Base-by-base conservation (phyloP, 2,113 vertebrate species). In the Cyanoramphus novaezelandiae region DNA sequence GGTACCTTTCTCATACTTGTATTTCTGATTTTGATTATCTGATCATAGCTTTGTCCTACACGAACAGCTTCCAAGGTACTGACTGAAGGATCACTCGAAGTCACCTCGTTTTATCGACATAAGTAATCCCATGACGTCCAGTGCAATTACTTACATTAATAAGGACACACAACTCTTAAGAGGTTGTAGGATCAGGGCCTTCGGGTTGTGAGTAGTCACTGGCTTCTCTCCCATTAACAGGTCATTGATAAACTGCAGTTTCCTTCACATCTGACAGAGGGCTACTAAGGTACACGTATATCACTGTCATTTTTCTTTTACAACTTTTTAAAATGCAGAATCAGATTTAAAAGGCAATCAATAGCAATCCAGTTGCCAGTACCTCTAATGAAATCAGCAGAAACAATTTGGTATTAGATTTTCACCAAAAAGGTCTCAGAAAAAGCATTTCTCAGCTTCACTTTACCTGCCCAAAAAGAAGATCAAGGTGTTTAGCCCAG, bases 311-410 rank as follows among this genome's bases (percentile, higher is more conserved):
- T 95, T 94, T 91, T 60, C 75, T 85, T 62, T 79, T 55, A 59
- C 53, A 71, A 72, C 68, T 88, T 92, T 52, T 92, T 84, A 87
- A 86, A 96, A 97, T 78, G 43, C 76, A 78, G 60, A 89, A 86
- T 96, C 43, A 47, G 94, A 92, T 86, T 94, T 78, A 90, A 44
- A 95, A 89, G 57, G 49, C 63, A 92, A 95, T 94, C 88, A 52
- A 91, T 75, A 89, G 64, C 82, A 93, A 97, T 82, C 64, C 86
- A 64, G 29, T 63, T 37, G 33, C 79, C 76, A 81, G 59, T 41
- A 88, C 44, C 28, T 87, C 49, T 92, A 96, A 97, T 72, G 90
- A 92, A 95, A 71, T 7, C 80, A 76, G 60, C 50, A 91, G 83
- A 96, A 95, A 93, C 74, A 86, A 88, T 88, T 24, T 68, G 83